Percentiles rank a stretch among this genome's conserved stretches.
phyloP scores from a whole-genome alignment of 2,113 vertebrate genomes.

The Ageneiosus marmoratus region DNA sequence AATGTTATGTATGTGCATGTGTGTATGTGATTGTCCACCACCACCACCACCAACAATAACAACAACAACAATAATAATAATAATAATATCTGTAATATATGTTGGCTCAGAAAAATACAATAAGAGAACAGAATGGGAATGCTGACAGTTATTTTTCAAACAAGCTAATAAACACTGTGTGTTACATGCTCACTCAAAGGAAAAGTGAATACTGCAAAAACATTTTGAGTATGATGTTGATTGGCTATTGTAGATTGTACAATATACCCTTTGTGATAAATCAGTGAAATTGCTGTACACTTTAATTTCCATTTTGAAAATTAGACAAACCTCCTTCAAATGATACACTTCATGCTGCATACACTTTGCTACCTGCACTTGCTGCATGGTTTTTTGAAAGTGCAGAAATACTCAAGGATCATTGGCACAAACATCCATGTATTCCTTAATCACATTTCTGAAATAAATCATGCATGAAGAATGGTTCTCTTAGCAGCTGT shows the following conservation, averaged over 20 bases:
- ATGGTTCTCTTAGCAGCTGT: neutral
- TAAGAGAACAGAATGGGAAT: neutral
- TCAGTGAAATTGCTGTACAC: neutral
- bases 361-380: constrained; percentile 7
- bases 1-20: too few species aligned
- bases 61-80: too few species aligned
- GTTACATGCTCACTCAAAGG: neutral
- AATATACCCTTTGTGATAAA: neutral
- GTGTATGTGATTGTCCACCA: too few species aligned
- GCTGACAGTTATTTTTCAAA: neutral
- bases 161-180: neutral
- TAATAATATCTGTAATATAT: too few species aligned
- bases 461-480: constrained; percentile 27
- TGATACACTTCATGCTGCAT: neutral
- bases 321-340: neutral
- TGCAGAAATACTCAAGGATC: constrained; percentile 28
- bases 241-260: neutral
- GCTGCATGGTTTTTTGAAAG: constrained; percentile 6
- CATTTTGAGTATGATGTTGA: neutral
- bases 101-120: constrained; percentile 1
- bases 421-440: constrained; percentile 5
- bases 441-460: constrained; percentile 20
- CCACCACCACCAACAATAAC: too few species aligned
- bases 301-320: constrained; percentile 13
- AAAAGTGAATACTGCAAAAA: neutral